These are phyloP conservation scores for Harlomillsia oculata DNA, from an alignment of 1,140 invertebrate genomes.

Conservation along the genomic window DNA sequence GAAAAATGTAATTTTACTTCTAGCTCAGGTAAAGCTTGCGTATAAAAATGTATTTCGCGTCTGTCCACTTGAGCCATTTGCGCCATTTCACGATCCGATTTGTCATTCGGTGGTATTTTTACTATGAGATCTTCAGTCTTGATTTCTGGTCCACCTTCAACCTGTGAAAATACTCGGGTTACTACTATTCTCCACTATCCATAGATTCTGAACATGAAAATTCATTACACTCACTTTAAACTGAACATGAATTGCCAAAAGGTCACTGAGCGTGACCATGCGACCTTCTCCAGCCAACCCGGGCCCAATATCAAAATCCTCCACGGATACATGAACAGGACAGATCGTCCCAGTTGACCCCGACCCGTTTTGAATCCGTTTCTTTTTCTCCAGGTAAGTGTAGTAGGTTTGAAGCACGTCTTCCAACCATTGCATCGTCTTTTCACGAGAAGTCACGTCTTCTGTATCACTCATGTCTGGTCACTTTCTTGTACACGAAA, in stretches of 20 bases:
- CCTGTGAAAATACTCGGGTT: constrained; percentile 9
- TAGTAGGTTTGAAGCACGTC: constrained; percentile 32
- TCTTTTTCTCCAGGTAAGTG: constrained; percentile 23
- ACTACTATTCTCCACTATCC: not conserved
- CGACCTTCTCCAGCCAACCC: constrained; percentile 22
- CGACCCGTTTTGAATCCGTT: constrained; percentile 3
- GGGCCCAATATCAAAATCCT: constrained; percentile 24
- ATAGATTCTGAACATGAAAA: not conserved
- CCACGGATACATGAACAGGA: not conserved
- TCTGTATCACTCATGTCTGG: constrained; percentile 10
- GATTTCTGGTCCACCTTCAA: constrained; percentile 20
- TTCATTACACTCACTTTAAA: constrained; percentile 15
- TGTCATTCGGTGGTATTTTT: constrained; percentile 35
- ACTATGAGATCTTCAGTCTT: constrained; percentile 36
- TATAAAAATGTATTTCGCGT: constrained; percentile 72
- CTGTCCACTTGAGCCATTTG: constrained; percentile 61
- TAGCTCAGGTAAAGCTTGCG: constrained; percentile 37
- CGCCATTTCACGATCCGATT: constrained; percentile 35
- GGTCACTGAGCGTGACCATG: constrained; percentile 30
- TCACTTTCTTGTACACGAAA: not conserved
- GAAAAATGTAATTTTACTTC: constrained; percentile 9
- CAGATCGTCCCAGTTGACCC: not conserved
- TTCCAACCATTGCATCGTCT: constrained; percentile 34
- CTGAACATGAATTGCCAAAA: constrained; percentile 28
- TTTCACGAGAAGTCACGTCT: constrained; percentile 30